phyloP scores from a whole-genome alignment of 1,140 invertebrate species.

The Lithobius niger region DNA sequence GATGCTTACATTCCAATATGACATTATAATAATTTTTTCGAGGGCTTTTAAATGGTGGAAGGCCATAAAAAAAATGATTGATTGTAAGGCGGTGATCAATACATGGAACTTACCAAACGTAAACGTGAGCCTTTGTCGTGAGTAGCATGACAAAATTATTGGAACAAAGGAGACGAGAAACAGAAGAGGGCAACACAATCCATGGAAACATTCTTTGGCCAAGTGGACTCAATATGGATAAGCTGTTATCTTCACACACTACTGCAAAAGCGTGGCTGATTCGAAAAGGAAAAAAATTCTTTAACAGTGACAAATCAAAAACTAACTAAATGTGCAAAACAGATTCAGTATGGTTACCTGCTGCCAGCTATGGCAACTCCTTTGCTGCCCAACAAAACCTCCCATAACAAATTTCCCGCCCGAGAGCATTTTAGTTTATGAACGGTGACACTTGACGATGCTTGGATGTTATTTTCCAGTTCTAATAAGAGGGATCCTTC shows the following conservation, averaged over 20 bases:
- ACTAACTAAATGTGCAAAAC: background rate
- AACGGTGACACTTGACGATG: constrained; percentile 17
- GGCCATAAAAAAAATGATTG: too few relatives aligned
- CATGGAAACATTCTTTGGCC: constrained; percentile 44
- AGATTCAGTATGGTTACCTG: constrained; percentile 18
- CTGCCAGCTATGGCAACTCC: constrained; percentile 23
- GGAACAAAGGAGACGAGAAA: constrained; percentile 23
- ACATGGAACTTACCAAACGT: constrained; percentile 25
- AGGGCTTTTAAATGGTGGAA: too few relatives aligned
- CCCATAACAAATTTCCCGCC: constrained; percentile 23
- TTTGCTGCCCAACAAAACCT: constrained; percentile 24
- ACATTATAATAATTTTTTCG: too few relatives aligned
- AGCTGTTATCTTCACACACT: constrained; percentile 47
- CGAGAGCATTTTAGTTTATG: constrained; percentile 24
- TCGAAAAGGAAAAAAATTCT: background rate
- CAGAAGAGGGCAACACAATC: constrained; percentile 42
- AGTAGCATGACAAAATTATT: constrained; percentile 29
- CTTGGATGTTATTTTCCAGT: constrained; percentile 26
- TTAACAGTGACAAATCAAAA: background rate
- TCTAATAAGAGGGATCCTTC: constrained; percentile 18
- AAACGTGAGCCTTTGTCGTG: constrained; percentile 28
- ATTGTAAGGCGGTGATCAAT: too few relatives aligned
- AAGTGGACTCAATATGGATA: constrained; percentile 29
- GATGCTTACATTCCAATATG: too few relatives aligned
- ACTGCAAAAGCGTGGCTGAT: constrained; percentile 39